Evolutionary conservation across 2,113 vertebrate genomes (phyloP).

Genomic region (Piaya cayana): DNA sequence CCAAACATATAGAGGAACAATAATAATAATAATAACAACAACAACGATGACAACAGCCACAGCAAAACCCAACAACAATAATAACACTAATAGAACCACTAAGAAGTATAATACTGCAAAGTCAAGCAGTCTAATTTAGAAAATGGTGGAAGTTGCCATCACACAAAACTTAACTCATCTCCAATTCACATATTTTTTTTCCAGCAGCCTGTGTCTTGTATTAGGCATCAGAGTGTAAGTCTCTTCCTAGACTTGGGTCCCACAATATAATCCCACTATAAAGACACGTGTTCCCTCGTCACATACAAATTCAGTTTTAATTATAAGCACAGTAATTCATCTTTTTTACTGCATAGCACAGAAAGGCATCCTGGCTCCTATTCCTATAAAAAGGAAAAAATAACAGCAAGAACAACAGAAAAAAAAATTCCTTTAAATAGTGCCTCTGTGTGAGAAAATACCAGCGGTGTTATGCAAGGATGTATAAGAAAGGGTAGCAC

Average conservation of each 20-base stretch:
- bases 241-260: neutral
- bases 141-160: neutral
- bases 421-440: neutral
- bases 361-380: neutral
- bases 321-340: neutral
- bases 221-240: neutral
- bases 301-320: neutral
- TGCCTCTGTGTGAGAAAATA: neutral
- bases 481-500: neutral
- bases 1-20: neutral
- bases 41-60: too few relatives aligned
- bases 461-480: neutral
- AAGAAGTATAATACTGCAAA: neutral
- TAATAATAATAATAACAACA: neutral
- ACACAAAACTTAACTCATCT: neutral
- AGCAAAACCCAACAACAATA: neutral
- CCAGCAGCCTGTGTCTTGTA: neutral
- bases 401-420: neutral
- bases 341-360: neutral
- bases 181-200: neutral
- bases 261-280: neutral
- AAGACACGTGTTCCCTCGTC: rapidly evolving
- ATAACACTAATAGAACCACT: neutral
- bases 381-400: neutral
- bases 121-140: neutral